Base-by-base conservation (phyloP, 2,888 invertebrate genomes). In the Clivina fossor region DNA sequence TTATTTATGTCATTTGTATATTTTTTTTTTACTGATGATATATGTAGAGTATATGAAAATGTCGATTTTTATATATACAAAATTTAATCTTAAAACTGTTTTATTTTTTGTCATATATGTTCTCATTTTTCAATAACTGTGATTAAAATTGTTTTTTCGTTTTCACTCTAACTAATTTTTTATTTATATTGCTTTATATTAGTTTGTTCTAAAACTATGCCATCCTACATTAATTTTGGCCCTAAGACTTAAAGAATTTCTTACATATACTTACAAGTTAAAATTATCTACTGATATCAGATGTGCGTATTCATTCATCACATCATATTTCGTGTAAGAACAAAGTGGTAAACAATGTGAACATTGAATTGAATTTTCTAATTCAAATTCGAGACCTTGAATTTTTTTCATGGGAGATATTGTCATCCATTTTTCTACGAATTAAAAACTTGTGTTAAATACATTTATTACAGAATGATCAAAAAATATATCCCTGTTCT, bases 301-400 rank as follows among this genome's bases (percentile, higher is more conserved):
- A 4, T 24, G 49, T 4, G 49, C 26, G 16, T 50, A 40, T 8
- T 50, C 50, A 7, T 40, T 50, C 2, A 32, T 8, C 16, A 50
- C 32, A 9, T 24, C 19, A 40, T 50, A 50, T 20, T 40, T 50
- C 1, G 28, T 30, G 19, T 40, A 50, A 4, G 50, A 50, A 41
- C 40, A 50, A n/a, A 30, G 19, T 8, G 50, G 40, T 41, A 50
- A 32, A 13, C 50, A 50, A 4, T 50, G 41, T 9, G 50, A 38
- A 11, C 40, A 50, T 9, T 50, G 20, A 9, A 50, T 40, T 3
- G 50, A 50, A 30, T 41, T 32, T 19, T 40, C 30, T 19, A 30
- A 8, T 13, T 50, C 50, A 4, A 8, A 28, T 11, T 19, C 30
- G 1, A 50, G n/a, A 13, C 22, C 50, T 11, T 18, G 11, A 2